A percentile compares a stretch with the other conserved stretches of the same genome.
Evolutionary conservation across 2,797 vertebrate species (phyloP).

Genomic region (Poecilia velifera): DNA sequence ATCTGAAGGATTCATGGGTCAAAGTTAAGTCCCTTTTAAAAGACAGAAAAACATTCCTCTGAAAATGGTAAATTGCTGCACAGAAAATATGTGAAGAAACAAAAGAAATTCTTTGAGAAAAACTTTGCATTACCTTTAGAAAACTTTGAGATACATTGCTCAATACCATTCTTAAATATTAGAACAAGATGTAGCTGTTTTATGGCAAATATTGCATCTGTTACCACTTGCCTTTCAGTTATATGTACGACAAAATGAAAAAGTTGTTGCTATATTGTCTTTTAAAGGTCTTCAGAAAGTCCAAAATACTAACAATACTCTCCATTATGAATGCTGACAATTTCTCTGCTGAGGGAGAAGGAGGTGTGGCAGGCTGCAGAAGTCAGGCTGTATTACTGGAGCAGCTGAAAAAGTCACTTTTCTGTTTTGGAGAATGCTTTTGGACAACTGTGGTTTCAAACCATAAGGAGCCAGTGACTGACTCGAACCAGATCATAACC

Average conservation of each 20-base stretch:
- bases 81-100: not conserved
- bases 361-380: conserved; percentile 27
- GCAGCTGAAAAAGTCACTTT: conserved; percentile 74
- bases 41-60: not conserved
- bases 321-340: conserved; percentile 28
- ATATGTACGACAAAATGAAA: not conserved
- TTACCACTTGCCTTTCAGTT: not conserved
- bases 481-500: conserved; percentile 19
- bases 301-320: conserved; percentile 56
- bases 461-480: conserved; percentile 39
- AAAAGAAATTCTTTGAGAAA: not conserved
- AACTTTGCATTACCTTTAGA: not conserved
- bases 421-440: conserved; percentile 60
- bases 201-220: conserved; percentile 8
- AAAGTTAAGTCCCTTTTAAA: not conserved
- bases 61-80: not conserved
- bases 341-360: conserved; percentile 17
- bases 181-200: not conserved
- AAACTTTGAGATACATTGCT: not conserved
- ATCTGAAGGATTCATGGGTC: conserved; percentile 1
- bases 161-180: not conserved
- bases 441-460: conserved; percentile 63
- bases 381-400: conserved; percentile 40
- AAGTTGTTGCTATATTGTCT: not conserved
- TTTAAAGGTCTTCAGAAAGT: conserved; percentile 44